phyloP scores from a whole-genome alignment of 1,140 invertebrate species.

The Patella vulgata region DNA sequence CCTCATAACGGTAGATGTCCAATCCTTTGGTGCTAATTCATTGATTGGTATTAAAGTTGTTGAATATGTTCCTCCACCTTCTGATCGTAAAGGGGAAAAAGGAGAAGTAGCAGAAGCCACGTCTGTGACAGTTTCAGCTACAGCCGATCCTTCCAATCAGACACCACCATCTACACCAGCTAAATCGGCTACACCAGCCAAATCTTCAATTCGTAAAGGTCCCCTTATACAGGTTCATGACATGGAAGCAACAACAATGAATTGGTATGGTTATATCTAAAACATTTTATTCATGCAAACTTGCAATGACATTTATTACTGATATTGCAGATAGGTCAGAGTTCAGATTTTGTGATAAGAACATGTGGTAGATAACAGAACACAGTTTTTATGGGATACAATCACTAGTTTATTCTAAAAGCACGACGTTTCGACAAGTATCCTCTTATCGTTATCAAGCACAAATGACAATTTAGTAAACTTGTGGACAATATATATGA shows the following conservation, averaged over 20 bases:
- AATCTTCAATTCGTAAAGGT: neutral
- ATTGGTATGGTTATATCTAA: constrained; percentile 55
- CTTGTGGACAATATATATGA: too few species aligned
- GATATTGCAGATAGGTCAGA: too few species aligned
- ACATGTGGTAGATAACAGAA: too few species aligned
- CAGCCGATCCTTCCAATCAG: too few species aligned
- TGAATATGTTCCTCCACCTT: constrained; percentile 70
- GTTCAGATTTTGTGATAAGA: too few species aligned
- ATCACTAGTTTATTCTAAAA: too few species aligned
- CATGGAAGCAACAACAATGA: constrained; percentile 53
- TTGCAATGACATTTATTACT: too few species aligned
- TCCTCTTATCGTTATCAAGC: too few species aligned
- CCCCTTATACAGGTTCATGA: constrained; percentile 37
- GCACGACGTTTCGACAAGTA: too few species aligned
- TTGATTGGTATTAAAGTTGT: constrained; percentile 96
- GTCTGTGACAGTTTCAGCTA: constrained; percentile 27
- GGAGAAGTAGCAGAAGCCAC: constrained; percentile 42
- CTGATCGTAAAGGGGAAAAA: constrained; percentile 44
- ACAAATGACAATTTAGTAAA: too few species aligned
- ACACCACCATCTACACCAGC: constrained; percentile 14
- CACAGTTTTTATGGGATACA: too few species aligned
- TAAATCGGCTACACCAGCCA: constrained; percentile 7
- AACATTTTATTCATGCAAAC: too few species aligned
- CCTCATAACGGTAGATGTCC: constrained; percentile 76
- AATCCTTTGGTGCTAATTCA: constrained; percentile 93